These are phyloP conservation scores for Bostrychus sinensis DNA, from an alignment of 2,113 vertebrate species.

Conservation along the genomic window DNA sequence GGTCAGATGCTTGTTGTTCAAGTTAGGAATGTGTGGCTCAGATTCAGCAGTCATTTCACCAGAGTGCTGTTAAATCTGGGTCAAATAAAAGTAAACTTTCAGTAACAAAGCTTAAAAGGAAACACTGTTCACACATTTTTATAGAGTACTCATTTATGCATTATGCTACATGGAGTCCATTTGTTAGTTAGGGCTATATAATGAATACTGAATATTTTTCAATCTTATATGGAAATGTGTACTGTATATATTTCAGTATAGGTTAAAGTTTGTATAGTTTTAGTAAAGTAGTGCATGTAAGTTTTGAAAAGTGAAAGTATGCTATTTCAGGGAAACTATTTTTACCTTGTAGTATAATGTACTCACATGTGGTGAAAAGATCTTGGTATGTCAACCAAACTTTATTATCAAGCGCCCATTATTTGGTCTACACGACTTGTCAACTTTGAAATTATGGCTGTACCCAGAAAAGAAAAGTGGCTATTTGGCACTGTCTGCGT, in stretches of 20 bases:
- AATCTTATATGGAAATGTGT: background rate
- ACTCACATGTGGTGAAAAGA: background rate
- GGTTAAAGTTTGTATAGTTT: background rate
- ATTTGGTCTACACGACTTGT: no score
- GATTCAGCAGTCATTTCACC: background rate
- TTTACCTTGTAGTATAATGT: background rate
- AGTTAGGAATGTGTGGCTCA: background rate
- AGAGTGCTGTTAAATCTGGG: slow-evolving; percentile 3
- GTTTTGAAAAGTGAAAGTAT: background rate
- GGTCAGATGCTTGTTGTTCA: no score
- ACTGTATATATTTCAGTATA: background rate
- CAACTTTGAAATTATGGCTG: no score
- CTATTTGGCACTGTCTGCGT: no score
- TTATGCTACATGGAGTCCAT: background rate
- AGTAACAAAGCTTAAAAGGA: background rate
- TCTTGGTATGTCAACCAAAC: no score
- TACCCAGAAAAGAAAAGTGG: no score
- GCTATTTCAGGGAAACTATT: background rate
- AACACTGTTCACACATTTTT: background rate
- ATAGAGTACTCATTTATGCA: background rate
- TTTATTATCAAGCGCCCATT: no score
- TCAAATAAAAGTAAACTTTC: background rate
- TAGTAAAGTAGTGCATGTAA: background rate
- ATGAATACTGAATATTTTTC: background rate
- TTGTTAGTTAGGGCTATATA: background rate